Evolutionary conservation across 2,888 invertebrate species (phyloP).

Genomic region (Thyatira batis): DNA sequence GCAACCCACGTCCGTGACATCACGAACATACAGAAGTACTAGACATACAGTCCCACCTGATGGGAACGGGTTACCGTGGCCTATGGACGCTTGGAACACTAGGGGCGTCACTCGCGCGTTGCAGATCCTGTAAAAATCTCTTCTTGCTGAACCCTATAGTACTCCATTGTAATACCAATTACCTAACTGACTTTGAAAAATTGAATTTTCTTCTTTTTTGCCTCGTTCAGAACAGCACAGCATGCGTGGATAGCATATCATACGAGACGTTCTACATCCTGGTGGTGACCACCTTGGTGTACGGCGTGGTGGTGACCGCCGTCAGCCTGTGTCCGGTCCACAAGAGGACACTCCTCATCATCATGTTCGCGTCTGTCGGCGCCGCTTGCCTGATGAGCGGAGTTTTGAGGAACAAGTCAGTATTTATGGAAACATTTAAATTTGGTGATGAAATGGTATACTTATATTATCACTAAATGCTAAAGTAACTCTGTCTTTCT

Average conservation of each 20-base stretch:
- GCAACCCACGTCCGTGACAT: too few species aligned
- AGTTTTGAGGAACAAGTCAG: conserved; percentile 54
- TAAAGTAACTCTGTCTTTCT: too few species aligned
- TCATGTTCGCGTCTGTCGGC: conserved; percentile 56
- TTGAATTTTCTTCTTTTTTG: background rate
- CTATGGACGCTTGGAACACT: too few species aligned
- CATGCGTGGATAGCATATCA: conserved; percentile 62
- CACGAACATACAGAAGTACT: too few species aligned
- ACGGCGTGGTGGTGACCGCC: conserved; percentile 52
- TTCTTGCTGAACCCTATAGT: too few species aligned
- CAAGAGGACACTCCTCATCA: conserved; percentile 58
- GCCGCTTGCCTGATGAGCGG: conserved; percentile 54
- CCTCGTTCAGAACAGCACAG: conserved; percentile 37
- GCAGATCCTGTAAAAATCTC: too few species aligned
- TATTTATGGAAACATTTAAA: too few species aligned
- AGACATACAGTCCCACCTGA: too few species aligned
- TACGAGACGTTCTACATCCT: conserved; percentile 61
- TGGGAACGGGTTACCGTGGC: too few species aligned
- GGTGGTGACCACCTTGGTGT: conserved; percentile 60
- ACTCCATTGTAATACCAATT: too few species aligned
- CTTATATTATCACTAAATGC: background rate
- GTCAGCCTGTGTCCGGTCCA: conserved; percentile 57
- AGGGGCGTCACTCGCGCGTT: too few species aligned
- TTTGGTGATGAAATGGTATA: background rate
- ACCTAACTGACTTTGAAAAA: background rate